phyloP scores from a whole-genome alignment of 2,113 vertebrate species.

The Macrotis lagotis region DNA sequence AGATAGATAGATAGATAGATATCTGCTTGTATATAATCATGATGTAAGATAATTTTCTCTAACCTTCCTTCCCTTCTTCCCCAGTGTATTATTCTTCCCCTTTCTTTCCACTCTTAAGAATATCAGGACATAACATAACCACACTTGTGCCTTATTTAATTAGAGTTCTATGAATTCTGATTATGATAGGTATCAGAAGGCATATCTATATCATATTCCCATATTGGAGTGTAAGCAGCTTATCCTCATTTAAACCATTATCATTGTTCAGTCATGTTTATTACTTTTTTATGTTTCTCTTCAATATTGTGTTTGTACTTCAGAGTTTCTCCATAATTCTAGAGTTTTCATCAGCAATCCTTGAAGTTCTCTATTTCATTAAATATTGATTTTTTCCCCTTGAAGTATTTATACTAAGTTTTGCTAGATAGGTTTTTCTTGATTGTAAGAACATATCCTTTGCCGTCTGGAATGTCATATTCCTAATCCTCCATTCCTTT shows the following conservation, averaged over 20 bases:
- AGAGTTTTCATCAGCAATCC: background rate
- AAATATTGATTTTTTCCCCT: background rate
- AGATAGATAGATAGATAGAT: too few species aligned
- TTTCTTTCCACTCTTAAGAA: too few species aligned
- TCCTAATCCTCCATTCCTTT: too few species aligned
- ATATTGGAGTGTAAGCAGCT: background rate
- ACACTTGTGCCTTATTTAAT: too few species aligned
- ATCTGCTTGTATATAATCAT: background rate
- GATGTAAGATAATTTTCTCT: background rate
- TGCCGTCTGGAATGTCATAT: too few species aligned
- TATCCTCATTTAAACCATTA: background rate
- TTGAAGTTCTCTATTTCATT: background rate
- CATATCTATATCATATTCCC: background rate
- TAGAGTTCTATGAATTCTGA: background rate
- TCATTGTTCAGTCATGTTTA: background rate
- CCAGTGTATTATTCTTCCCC: too few species aligned
- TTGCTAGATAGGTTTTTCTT: background rate
- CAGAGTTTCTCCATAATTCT: background rate
- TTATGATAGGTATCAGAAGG: background rate
- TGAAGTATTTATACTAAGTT: background rate
- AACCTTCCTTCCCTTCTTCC: too few species aligned
- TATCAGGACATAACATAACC: too few species aligned
- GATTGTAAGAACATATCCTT: too few species aligned
- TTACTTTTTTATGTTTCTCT: background rate
- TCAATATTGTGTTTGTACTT: background rate